Conservation (phyloP, 2,113 vertebrate species). For the Chloroceryle aenea region DNA sequence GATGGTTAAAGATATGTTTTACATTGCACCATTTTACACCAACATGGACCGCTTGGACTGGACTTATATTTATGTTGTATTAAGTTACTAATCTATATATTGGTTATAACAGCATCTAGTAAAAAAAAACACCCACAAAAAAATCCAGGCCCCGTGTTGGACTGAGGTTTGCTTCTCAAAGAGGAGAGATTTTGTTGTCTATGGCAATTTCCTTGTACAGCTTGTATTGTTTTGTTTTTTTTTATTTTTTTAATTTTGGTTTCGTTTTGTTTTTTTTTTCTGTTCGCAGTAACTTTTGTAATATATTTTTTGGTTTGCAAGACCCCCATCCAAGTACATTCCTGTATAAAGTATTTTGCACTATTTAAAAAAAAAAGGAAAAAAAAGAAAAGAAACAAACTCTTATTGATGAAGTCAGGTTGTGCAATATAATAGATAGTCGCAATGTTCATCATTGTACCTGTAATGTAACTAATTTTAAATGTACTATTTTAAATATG, state of each 20-base stretch:
- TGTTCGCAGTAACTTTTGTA: slow-evolving; percentile 85
- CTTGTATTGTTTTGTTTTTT: slow-evolving; percentile 79
- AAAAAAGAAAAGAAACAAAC: slow-evolving; percentile 43
- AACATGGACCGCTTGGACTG: slow-evolving; percentile 85
- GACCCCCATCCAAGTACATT: slow-evolving; percentile 89
- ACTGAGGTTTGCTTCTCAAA: slow-evolving; percentile 83
- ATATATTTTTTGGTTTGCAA: slow-evolving; percentile 83
- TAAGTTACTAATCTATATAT: slow-evolving; percentile 85
- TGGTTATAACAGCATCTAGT: slow-evolving; percentile 76
- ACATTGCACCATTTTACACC: slow-evolving; percentile 78
- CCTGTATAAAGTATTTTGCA: slow-evolving; percentile 98
- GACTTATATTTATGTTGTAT: slow-evolving; percentile 84
- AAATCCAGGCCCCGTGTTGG: slow-evolving; percentile 76
- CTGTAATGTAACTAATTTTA: slow-evolving; percentile 95
- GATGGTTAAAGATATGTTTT: slow-evolving; percentile 73
- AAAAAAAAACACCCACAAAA: slow-evolving; percentile 12
- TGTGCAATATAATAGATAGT: slow-evolving; percentile 95
- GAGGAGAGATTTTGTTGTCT: slow-evolving; percentile 90
- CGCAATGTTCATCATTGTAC: slow-evolving; percentile 91
- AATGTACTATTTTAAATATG: slow-evolving; percentile 99
- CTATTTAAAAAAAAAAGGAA: slow-evolving; percentile 87
- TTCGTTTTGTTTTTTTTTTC: slow-evolving; percentile 59
- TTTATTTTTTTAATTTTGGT: slow-evolving; percentile 59
- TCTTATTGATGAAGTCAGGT: slow-evolving; percentile 91
- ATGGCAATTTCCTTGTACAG: slow-evolving; percentile 90